Evolutionary conservation across 1,140 invertebrate species (phyloP), one percentile per base, ranked within the genome.

Genomic region (Drosophila orena): DNA sequence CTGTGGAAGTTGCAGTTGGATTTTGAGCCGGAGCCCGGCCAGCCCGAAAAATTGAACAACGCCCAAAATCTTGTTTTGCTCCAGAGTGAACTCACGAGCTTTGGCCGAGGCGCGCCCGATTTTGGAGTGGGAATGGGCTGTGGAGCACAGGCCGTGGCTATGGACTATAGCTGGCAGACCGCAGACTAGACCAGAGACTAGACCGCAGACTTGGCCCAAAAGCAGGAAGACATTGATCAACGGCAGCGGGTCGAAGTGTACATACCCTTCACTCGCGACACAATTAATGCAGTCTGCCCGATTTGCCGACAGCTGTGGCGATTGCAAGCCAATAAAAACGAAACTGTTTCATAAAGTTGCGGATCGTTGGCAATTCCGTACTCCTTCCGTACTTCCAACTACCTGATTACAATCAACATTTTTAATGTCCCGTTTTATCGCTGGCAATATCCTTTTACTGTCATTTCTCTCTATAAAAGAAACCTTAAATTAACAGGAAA

Each of bases 11-110:
- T 64, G 64, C 46, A 68, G 59, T 68, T 65, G 64, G 22, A 52
- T 68, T 64, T 68, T 64, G 58, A 68, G 52, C 64, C 64, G 69
- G 53, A 81, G 69, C 73, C 47, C 59, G 77, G 78, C 56, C 74
- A 88, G 74, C 64, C 81, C 58, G 77, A 86, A 76, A 88, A 88
- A 86, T 79, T 88, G 79, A 88, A 88, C 83, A 88, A 88, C 83
- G 83, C 83, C 83, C 83, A 88, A 88, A 88, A 88, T 88, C 83
- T 88, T 89, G 83, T 88, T 88, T 89, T 69, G 64, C 75, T 73
- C 50, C 49, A 77, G 64, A 89, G 66, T 83, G 79, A 89, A 79
- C 83, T 88, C 83, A 88, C 83, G 83, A 86, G 69, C 86, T 77
- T 35, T 46, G 61, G 64, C 81, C 70, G 34, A 38, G 71, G 61